These are phyloP conservation scores for Chrysolina americana DNA, from an alignment of 2,888 invertebrate species.

Conservation along the genomic window DNA sequence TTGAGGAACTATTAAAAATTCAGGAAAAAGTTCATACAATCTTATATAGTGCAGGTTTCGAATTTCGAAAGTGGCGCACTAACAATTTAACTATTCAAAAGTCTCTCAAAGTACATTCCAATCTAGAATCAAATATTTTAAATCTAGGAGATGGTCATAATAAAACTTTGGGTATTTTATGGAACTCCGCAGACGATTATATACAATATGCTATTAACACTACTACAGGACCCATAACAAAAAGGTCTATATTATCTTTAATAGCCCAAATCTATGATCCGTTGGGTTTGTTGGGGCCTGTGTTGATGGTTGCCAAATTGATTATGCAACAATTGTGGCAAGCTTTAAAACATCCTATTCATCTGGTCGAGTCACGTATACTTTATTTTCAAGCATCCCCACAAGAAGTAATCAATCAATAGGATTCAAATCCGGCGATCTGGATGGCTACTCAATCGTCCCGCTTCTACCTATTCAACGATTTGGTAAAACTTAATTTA, in stretches of 20 bases:
- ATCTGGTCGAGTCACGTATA: too few relatives aligned
- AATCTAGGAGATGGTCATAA: background rate
- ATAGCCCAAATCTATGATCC: constrained; percentile 21
- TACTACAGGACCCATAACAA: background rate
- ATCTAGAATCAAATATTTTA: background rate
- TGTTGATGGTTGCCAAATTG: background rate
- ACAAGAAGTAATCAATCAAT: too few relatives aligned
- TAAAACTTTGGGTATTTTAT: background rate
- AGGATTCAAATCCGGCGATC: too few relatives aligned
- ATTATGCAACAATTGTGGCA: background rate
- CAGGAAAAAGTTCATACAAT: background rate
- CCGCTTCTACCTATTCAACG: too few relatives aligned
- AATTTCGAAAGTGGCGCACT: background rate
- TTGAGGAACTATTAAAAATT: background rate
- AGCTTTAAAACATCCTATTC: too few relatives aligned
- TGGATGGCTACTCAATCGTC: too few relatives aligned
- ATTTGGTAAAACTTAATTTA: too few relatives aligned
- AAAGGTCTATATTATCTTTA: background rate
- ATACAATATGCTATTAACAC: background rate
- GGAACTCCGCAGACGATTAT: background rate
- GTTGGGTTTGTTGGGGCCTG: constrained; percentile 9
- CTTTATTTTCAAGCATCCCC: too few relatives aligned
- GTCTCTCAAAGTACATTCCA: background rate
- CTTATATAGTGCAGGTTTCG: constrained; percentile 11
- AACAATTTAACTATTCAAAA: background rate